Conservation (phyloP, 2,797 vertebrate species). For the Gila robusta region DNA sequence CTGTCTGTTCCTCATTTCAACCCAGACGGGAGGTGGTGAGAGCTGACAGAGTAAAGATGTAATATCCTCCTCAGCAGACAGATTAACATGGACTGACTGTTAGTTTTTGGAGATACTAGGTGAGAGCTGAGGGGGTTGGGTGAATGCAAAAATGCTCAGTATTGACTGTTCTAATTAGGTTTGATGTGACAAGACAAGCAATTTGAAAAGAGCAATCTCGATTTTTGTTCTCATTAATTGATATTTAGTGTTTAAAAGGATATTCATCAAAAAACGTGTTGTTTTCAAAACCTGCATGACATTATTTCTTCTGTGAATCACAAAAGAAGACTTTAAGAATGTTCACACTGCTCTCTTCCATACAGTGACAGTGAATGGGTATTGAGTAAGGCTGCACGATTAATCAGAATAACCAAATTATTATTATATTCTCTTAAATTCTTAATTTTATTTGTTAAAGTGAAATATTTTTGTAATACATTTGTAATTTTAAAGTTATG, state of each 20-base stretch:
- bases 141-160: slow-evolving; percentile 32
- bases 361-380: not conserved
- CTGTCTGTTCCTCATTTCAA: slow-evolving; percentile 52
- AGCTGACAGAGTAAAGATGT: slow-evolving; percentile 51
- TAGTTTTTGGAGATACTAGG: slow-evolving; percentile 10
- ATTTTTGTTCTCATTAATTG: not conserved
- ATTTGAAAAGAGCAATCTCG: not conserved
- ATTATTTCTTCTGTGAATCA: slow-evolving; percentile 1
- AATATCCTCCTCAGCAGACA: slow-evolving; percentile 48
- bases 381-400: not conserved
- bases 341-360: not conserved
- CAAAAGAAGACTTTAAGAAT: not conserved
- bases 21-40: slow-evolving; percentile 47
- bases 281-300: not conserved
- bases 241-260: not conserved
- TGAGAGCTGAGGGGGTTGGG: slow-evolving; percentile 14
- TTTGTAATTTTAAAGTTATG: no score
- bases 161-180: not conserved
- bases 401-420: not conserved
- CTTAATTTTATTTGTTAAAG: no score
- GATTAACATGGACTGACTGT: slow-evolving; percentile 44
- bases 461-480: no score
- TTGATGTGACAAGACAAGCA: not conserved
- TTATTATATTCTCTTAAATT: no score
- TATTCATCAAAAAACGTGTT: not conserved